Conservation (phyloP, 2,113 vertebrate species). For the Platanista minor region DNA sequence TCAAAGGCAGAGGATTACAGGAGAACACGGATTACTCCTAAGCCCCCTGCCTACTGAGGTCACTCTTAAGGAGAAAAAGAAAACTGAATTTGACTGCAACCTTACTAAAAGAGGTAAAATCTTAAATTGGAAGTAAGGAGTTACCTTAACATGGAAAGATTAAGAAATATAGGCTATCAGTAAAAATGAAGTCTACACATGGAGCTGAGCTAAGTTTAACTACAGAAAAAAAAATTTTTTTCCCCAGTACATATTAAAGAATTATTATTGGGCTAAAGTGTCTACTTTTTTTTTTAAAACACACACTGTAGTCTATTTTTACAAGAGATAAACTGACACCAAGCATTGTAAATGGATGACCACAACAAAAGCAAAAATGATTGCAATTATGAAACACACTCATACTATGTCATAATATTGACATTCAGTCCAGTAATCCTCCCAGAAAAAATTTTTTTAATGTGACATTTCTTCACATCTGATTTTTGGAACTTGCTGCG, state of each 20-base stretch:
- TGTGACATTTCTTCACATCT: background rate
- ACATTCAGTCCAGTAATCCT: too few relatives aligned
- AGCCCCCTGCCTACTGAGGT: background rate
- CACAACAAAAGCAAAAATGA: too few relatives aligned
- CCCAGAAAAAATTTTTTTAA: background rate
- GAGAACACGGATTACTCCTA: background rate
- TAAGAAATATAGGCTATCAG: background rate
- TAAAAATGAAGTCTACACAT: background rate
- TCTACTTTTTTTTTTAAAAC: too few relatives aligned
- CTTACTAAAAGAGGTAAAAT: background rate
- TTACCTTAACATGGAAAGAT: background rate
- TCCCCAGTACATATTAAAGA: too few relatives aligned
- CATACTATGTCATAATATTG: too few relatives aligned
- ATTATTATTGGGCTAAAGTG: too few relatives aligned
- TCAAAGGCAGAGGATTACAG: background rate
- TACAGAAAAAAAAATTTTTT: background rate
- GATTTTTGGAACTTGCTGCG: background rate
- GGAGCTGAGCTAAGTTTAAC: background rate
- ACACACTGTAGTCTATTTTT: too few relatives aligned
- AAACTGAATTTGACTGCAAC: background rate
- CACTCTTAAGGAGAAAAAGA: background rate
- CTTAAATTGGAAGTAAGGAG: background rate
- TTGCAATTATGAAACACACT: too few relatives aligned
- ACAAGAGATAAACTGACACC: too few relatives aligned
- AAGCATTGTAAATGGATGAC: too few relatives aligned